Evolutionary conservation across 1,140 invertebrate genomes (phyloP).

Genomic region (Hycleus cichorii): DNA sequence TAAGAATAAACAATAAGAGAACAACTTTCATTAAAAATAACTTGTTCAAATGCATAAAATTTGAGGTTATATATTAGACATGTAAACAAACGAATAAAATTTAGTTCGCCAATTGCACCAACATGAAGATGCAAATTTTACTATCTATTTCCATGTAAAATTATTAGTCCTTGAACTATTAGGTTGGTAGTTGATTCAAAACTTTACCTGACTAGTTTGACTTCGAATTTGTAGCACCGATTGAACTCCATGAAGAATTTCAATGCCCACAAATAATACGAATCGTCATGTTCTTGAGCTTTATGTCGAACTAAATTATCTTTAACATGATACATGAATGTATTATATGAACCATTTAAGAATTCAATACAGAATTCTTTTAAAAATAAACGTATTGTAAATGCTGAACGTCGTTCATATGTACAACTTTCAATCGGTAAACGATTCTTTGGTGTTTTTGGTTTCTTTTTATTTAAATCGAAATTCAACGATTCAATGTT

Average conservation of each 20-base stretch:
- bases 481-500: conserved; percentile 71
- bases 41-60: too few relatives aligned
- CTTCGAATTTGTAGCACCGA: conserved; percentile 72
- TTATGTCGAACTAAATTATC: conserved; percentile 55
- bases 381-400: conserved; percentile 75
- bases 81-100: too few relatives aligned
- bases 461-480: conserved; percentile 62
- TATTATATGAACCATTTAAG: conserved; percentile 85
- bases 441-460: conserved; percentile 59
- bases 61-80: too few relatives aligned
- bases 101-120: too few relatives aligned
- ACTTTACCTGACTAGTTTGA: conserved; percentile 78
- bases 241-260: conserved; percentile 98
- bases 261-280: conserved; percentile 89
- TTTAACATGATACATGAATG: conserved; percentile 76
- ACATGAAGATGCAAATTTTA: too few relatives aligned
- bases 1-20: too few relatives aligned
- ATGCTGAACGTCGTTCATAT: conserved; percentile 62
- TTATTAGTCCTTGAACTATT: too few relatives aligned
- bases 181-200: not conserved
- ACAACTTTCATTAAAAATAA: too few relatives aligned
- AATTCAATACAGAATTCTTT: conserved; percentile 94
- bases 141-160: too few relatives aligned
- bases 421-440: conserved; percentile 50
- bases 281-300: conserved; percentile 71